A percentile compares a stretch with the other conserved stretches of the same genome.
phyloP scores from a whole-genome alignment of 92 coral and sea anemone genomes.

The Epizoanthus scotinus region DNA sequence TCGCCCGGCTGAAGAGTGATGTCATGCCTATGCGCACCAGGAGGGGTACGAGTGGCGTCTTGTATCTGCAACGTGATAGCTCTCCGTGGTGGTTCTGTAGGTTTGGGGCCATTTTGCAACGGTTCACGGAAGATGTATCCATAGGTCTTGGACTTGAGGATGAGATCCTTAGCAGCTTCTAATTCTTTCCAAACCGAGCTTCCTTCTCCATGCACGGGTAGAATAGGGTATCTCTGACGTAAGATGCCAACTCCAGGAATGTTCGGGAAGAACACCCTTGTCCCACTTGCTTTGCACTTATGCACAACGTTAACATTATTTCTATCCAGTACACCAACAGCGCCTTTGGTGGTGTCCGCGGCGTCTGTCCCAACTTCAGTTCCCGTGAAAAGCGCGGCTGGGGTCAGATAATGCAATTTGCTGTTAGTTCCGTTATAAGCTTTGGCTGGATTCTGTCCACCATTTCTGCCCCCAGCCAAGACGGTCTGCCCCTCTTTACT shows the following conservation, averaged over 20 bases:
- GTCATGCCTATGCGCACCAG: conserved; percentile 1
- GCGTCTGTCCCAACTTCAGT: conserved; percentile 58
- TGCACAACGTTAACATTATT: conserved; percentile 48
- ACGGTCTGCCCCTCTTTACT: conserved; percentile 54
- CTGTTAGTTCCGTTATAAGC: conserved; percentile 76
- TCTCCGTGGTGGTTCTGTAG: conserved; percentile 16
- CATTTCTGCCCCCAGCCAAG: conserved; percentile 51
- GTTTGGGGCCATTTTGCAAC: conserved; percentile 35
- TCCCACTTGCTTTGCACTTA: conserved; percentile 17
- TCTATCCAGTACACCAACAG: conserved; percentile 66
- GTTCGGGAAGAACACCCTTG: conserved; percentile 24
- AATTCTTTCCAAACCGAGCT: conserved; percentile 49
- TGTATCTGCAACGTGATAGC: background rate
- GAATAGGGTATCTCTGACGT: conserved; percentile 44
- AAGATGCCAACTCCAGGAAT: conserved; percentile 20
- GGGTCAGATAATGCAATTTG: conserved; percentile 55
- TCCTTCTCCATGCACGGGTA: conserved; percentile 59
- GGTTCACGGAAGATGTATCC: conserved; percentile 37
- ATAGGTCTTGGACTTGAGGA: conserved; percentile 46
- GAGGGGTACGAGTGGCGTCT: background rate
- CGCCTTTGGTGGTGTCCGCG: conserved; percentile 66
- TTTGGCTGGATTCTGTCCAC: conserved; percentile 26
- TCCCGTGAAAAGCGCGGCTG: conserved; percentile 58
- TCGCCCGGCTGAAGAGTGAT: background rate
- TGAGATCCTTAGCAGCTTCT: conserved; percentile 38